A percentile compares a stretch with the other conserved stretches of the same genome.
Conservation (phyloP, 2,113 vertebrate species). For the Daubentonia madagascariensis region DNA sequence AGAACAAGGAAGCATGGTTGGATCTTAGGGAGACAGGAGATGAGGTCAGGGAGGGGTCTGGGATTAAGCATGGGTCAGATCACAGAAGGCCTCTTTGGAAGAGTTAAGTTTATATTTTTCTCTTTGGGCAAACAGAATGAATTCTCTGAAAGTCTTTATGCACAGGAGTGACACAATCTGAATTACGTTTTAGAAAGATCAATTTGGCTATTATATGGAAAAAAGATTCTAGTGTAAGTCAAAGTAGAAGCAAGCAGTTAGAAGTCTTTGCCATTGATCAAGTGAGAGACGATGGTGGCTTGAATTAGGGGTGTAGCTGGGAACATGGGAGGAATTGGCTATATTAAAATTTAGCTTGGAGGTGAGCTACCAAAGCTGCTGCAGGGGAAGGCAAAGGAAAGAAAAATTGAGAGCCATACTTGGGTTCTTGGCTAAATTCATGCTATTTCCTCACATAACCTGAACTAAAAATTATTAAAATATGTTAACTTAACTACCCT, state of each 20-base stretch:
- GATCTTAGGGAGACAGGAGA: neutral
- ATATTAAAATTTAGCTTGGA: neutral
- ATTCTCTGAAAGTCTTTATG: neutral
- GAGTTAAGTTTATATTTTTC: neutral
- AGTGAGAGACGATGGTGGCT: neutral
- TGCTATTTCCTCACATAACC: neutral
- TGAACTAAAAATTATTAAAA: slow-evolving; percentile 19
- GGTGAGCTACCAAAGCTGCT: neutral
- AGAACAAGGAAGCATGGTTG: neutral
- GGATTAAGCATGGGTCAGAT: neutral
- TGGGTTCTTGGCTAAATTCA: neutral
- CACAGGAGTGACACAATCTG: neutral
- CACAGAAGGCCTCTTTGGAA: neutral
- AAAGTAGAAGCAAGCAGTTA: neutral
- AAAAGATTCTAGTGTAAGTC: neutral
- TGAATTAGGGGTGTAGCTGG: neutral
- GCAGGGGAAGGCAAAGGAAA: neutral
- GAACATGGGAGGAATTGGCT: neutral
- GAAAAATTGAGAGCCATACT: neutral
- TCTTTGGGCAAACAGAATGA: neutral
- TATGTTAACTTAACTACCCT: neutral
- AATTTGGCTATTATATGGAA: neutral
- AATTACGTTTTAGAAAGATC: neutral
- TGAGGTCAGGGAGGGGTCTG: neutral
- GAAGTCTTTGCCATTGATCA: neutral